Percentiles rank a stretch among this genome's conserved stretches.
Conservation (phyloP, 2,113 vertebrate species). For the Symphodus melops region DNA sequence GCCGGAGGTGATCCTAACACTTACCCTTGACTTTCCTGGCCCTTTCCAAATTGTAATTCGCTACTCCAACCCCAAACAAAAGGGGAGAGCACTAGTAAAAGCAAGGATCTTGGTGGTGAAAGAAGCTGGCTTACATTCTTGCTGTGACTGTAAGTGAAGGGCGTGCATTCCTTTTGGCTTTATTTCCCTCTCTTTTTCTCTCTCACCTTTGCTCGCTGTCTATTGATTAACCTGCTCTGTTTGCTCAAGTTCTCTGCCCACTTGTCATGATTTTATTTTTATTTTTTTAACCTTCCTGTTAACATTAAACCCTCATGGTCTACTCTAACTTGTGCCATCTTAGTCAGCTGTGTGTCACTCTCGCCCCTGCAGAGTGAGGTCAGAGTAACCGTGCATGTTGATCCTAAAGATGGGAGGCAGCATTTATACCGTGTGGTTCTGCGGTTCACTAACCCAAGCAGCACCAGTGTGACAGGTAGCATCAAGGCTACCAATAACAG, state of each 20-base stretch:
- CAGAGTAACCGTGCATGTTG: constrained; percentile 89
- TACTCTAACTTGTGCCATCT: constrained; percentile 28
- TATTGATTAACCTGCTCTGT: constrained; percentile 40
- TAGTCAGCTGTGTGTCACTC: constrained; percentile 54
- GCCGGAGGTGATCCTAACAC: constrained; percentile 86
- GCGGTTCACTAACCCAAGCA: constrained; percentile 88
- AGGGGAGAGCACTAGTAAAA: constrained; percentile 77
- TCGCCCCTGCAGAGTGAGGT: constrained; percentile 91
- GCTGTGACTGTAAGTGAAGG: constrained; percentile 89
- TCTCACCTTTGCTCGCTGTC: constrained; percentile 32
- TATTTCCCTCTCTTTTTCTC: constrained; percentile 7
- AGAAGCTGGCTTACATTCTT: constrained; percentile 84
- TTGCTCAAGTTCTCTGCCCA: constrained; percentile 32
- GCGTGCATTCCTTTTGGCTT: constrained; percentile 37
- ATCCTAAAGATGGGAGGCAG: constrained; percentile 81
- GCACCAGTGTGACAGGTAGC: constrained; percentile 79
- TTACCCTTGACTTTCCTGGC: constrained; percentile 85
- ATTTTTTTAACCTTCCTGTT: constrained; percentile 13
- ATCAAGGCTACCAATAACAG: constrained; percentile 82
- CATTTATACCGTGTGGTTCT: constrained; percentile 87
- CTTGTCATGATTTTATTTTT: constrained; percentile 27
- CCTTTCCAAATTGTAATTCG: constrained; percentile 84
- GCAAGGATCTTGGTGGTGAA: constrained; percentile 85
- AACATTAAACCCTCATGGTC: constrained; percentile 22
- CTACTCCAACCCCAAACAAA: constrained; percentile 84